Evolutionary conservation across 2,113 vertebrate species (phyloP).

Genomic region (Scalopus aquaticus): DNA sequence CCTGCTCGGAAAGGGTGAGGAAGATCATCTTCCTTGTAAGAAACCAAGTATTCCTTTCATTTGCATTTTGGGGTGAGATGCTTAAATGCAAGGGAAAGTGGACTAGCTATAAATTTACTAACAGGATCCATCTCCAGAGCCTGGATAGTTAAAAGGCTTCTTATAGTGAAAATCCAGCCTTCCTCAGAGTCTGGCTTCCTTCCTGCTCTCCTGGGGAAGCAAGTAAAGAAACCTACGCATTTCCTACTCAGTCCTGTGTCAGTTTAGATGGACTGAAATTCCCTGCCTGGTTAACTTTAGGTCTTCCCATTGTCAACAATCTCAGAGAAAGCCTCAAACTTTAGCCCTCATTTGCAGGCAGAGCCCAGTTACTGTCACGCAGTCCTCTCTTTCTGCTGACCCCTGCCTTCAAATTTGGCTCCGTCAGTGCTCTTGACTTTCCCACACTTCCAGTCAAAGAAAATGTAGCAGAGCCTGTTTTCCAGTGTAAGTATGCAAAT

Average conservation of each 20-base stretch:
- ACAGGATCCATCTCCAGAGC: conserved; percentile 61
- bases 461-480: conserved; percentile 47
- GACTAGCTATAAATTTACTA: conserved; percentile 71
- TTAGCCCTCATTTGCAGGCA: conserved; percentile 57
- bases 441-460: conserved; percentile 58
- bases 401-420: conserved; percentile 47
- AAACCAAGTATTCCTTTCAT: background rate
- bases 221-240: conserved; percentile 64
- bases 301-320: conserved; percentile 63
- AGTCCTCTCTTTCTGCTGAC: conserved; percentile 33
- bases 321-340: conserved; percentile 54
- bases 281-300: conserved; percentile 65
- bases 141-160: conserved; percentile 66
- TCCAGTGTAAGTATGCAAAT: background rate
- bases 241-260: conserved; percentile 60
- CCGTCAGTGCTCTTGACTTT: conserved; percentile 20
- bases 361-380: conserved; percentile 39
- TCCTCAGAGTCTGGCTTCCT: conserved; percentile 68
- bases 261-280: conserved; percentile 61
- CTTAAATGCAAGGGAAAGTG: conserved; percentile 40
- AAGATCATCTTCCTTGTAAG: conserved; percentile 1
- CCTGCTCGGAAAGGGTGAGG: background rate
- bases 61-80: conserved; percentile 50
- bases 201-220: conserved; percentile 68
- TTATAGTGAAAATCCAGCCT: conserved; percentile 47